Evolutionary conservation across 2,888 invertebrate species (phyloP), one percentile per base, ranked within the genome.

Genomic region (Sussaba pulchella): DNA sequence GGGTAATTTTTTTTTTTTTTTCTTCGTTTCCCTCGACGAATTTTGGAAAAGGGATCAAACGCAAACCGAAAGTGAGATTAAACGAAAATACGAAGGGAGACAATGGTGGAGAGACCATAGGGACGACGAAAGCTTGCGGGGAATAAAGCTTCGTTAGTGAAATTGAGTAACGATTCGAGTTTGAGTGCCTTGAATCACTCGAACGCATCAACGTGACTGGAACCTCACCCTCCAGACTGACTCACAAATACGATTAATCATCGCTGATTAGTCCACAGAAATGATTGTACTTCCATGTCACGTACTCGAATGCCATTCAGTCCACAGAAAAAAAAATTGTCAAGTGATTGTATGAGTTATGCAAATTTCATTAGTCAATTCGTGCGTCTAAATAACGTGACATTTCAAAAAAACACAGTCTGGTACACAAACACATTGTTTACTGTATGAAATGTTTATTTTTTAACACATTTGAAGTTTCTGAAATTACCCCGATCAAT

Each of bases 121-220:
- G 31, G 8, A 2, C 39, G 57, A 17, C 19, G 66, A 64, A 43
- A 69, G 69, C 26, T 17, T 43, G 36, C 43, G 54, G n/a, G n/a
- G 71, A 72, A 76, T 80, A 76, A 80, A 80, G 76, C 80, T 80
- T 80, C 80, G 76, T 80, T 80, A 80, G 80, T 39, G 61, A 36
- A 80, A 80, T 80, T 80, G 79, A 76, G 75, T 76, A 66, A 76
- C 75, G 71, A 80, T 80, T 80, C 63, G 75, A 71, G 67, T 76
- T 67, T 39, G 64, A 50, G 73, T 43, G 70, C 14, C 64, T 70
- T 59, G 66, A 76, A 80, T 72, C 61, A 75, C 45, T 43, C 41
- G 10, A 31, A 45, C 12, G 36, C n/a, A 14, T 47, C 66, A 14
- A 17, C 39, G 26, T 45, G 19, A 6, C 24, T 47, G 12, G 4